Base-by-base conservation (phyloP, 2,797 vertebrate genomes). In the Eurystomus glaucurus region DNA sequence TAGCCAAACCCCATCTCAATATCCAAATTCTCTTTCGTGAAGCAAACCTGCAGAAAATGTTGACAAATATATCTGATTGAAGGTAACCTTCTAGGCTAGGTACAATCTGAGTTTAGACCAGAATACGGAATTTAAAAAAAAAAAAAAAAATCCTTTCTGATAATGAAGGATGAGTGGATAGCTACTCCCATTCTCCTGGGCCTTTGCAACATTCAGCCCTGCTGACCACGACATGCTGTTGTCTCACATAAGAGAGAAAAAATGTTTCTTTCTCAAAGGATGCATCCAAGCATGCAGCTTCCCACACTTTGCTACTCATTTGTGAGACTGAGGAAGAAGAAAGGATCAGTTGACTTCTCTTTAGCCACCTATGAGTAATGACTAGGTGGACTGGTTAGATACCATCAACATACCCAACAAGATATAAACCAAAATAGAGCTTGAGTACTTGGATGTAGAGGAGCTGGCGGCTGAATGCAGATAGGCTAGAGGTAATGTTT, bases 351-450 rank as follows among this genome's bases (percentile, higher is more conserved):
- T 65, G 28, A 28, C 31, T 72, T 55, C 58, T 23, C 45, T 54
- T 68, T 46, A 81, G 55, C 33, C 46, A 46, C 33, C 46, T 50
- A 28, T 12, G 6, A 39, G 4, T 33, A 51, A 17, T 4, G 3
- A 26, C 19, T 48, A 41, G 7, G 19, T 68, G 60, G 57, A 81
- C 20, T 51, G 41, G 6, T 58, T 39, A 50, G 37, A 43, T 6
- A 65, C 5, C 26, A 26, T 8, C 2, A 0, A 26, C 4, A 3
- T 17, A 39, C 6, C 23, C 43, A 45, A n/a, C 18, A 51, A 23
- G 9, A 19, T 8, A 45, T 0, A 69, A 37, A 3, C 12, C 28
- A 54, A 65, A 75, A 50, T 1, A 28, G 1, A 69, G 19, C 25
- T 9, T 0, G 1, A 62, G 6, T 14, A 17, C 28, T 31, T 12